phyloP scores from a whole-genome alignment of 2,113 vertebrate genomes.

The Athene cunicularia region DNA sequence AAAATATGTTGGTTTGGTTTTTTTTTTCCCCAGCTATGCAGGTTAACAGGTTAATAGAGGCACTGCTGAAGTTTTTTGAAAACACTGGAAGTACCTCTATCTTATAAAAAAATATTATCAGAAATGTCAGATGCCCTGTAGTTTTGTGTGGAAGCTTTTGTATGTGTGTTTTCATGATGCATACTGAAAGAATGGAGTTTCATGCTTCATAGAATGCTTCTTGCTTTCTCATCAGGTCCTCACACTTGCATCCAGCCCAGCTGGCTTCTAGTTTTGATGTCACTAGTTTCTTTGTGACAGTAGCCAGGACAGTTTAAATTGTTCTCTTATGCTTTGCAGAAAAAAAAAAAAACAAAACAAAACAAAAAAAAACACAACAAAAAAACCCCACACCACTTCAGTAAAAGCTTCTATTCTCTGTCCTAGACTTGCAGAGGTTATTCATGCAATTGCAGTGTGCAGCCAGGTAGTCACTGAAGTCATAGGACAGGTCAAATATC shows the following conservation, averaged over 20 bases:
- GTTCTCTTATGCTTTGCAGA: background rate
- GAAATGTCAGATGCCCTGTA: background rate
- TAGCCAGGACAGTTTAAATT: background rate
- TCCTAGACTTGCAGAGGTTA: background rate
- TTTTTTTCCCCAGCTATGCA: background rate
- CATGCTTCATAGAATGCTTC: background rate
- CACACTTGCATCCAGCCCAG: background rate
- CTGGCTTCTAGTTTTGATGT: background rate
- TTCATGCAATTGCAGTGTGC: background rate
- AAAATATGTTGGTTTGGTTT: background rate
- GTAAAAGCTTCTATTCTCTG: background rate
- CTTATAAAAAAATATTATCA: background rate
- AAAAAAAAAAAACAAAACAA: background rate
- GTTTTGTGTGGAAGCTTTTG: background rate
- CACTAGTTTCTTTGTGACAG: background rate
- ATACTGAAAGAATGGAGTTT: background rate
- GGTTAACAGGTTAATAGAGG: background rate
- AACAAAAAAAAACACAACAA: too few species aligned
- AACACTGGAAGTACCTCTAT: background rate
- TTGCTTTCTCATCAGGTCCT: background rate
- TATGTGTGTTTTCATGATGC: background rate
- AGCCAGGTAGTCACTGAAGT: background rate
- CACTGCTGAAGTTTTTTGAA: background rate
- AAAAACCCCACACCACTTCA: too few species aligned
- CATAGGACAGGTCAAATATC: background rate